Percentiles rank a stretch among this genome's conserved stretches.
Conservation (phyloP, 1,140 invertebrate species). For the Chymomyza costata region DNA sequence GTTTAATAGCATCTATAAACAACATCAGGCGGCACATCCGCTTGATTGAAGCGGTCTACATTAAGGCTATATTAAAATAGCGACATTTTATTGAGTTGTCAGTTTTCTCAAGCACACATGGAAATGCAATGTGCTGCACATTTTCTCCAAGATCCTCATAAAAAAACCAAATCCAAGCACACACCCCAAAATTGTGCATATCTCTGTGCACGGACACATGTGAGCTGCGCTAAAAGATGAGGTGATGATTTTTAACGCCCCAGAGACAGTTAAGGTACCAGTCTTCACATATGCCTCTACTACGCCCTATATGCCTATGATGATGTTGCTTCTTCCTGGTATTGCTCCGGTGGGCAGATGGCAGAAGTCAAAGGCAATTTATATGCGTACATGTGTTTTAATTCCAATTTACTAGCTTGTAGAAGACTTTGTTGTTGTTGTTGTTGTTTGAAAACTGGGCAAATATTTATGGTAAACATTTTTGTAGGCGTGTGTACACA, state of each 20-base stretch:
- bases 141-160: background rate
- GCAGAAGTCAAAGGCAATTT: constrained; percentile 32
- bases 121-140: constrained; percentile 16
- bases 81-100: constrained; percentile 71
- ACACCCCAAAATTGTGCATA: constrained; percentile 47
- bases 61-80: constrained; percentile 59
- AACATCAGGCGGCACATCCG: constrained; percentile 43
- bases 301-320: too few species aligned
- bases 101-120: constrained; percentile 57
- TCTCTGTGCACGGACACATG: constrained; percentile 26
- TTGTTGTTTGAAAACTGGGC: constrained; percentile 36
- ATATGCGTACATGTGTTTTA: constrained; percentile 37
- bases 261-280: too few species aligned
- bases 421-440: too few species aligned
- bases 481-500: constrained; percentile 36
- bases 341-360: constrained; percentile 9
- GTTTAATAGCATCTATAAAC: constrained; percentile 59
- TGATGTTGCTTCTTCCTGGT: too few species aligned
- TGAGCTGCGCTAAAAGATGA: constrained; percentile 37
- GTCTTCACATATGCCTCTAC: too few species aligned
- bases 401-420: constrained; percentile 18
- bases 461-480: constrained; percentile 58
- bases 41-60: constrained; percentile 53
- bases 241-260: constrained; percentile 63
- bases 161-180: constrained; percentile 35